Base-by-base conservation (phyloP, 2,113 vertebrate genomes). In the Ciconia stormi region DNA sequence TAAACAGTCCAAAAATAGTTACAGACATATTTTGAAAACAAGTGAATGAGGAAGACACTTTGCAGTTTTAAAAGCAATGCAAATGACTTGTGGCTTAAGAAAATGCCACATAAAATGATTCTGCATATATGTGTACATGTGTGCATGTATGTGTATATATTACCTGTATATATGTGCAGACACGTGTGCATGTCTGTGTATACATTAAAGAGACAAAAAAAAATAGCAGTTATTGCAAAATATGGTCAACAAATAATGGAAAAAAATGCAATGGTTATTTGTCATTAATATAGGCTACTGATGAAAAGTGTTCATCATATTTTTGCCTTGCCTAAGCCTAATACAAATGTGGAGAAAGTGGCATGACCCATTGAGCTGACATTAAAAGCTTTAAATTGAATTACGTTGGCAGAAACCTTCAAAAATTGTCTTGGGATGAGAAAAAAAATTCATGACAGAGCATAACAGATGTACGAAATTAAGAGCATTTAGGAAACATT, bases 381-480 rank as follows among this genome's bases (percentile, higher is more conserved):
- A 96, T 94, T 97, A 97, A 96, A 92, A 96, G 97, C 93, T 97
- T 95, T 97, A 96, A 97, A 96, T 94, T 96, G 90, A 97, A 97
- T 97, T 94, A 96, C 97, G 94, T 94, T 95, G 96, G 93, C 92
- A 97, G 95, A 94, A 98, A 95, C 46, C 84, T 97, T 97, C 94
- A 93, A 94, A 97, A 97, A 96, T 85, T 88, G 83, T 96, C 86
- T 91, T 76, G 88, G 82, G 87, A 91, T 42, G 71, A 86, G 69
- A 44, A 95, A 95, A 95, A 95, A 88, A 87, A 21, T 5, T 96
- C 95, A 92, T 94, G 97, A 97, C 90, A 94, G 95, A 95, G 88
- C 94, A 93, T 97, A 97, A 96, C 95, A 97, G 97, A 97, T 97
- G 95, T 95, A 97, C 92, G 94, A 98, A 97, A 97, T 97, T 95